Evolutionary conservation across 2,113 vertebrate genomes (phyloP), one percentile per base, ranked within the genome.

Genomic region (Dromaius novaehollandiae): DNA sequence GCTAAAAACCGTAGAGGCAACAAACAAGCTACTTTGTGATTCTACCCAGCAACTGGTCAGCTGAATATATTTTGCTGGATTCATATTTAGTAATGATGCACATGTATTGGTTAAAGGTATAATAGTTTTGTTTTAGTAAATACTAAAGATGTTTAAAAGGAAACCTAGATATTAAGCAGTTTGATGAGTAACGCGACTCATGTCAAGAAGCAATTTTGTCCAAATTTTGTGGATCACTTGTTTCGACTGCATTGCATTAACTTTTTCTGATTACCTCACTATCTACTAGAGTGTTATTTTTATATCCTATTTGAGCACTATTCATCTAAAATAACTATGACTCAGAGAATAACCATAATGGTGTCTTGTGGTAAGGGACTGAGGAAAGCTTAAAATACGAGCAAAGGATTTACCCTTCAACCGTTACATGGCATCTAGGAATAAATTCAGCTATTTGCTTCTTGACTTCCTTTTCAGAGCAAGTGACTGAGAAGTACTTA

Each of bases 401-500:
- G 82, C 32, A 75, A 83, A 94, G 55, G 65, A 78, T 93, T 94
- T 88, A 88, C 75, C 64, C 55, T 80, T 85, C 55, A 55, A 50
- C 73, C 85, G 58, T 66, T 82, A 75, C 64, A 60, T 28, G 36
- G 55, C 66, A 68, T 65, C 66, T 16, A 91, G 61, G 70, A 89
- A 91, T 95, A 95, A 94, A 93, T 88, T 94, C 78, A 87, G 58
- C 71, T 89, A 66, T 79, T 95, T 97, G 50, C 42, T 82, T 93
- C 79, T 82, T 89, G 71, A 88, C 75, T 93, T 96, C 24, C 63
- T 89, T 89, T 87, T 74, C 86, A 80, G 81, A 87, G 34, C 34
- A 89, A 94, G 40, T 51, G 84, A 89, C 86, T 93, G 82, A 88
- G 73, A 48, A 88, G 36, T 85, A 61, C 87, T 82, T 79, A 77